Evolutionary conservation across 2,113 vertebrate species (phyloP), one percentile per base, ranked within the genome.

Genomic region (Rynchops niger): DNA sequence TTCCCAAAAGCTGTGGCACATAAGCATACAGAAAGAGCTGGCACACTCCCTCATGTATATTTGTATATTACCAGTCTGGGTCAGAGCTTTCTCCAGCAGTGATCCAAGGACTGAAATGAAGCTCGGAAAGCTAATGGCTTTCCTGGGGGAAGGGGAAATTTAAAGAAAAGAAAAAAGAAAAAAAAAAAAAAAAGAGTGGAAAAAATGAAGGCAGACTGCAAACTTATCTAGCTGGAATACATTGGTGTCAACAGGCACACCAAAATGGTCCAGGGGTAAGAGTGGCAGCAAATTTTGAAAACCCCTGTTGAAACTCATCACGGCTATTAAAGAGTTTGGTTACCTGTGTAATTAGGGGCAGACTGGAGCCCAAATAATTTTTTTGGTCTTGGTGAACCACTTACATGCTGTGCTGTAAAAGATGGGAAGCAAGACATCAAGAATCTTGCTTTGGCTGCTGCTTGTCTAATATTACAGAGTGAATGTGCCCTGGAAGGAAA

Each of bases 1-100:
- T 91, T 90, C 93, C 97, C 61, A 23, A 96, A 96, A 97, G 94
- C 92, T 17, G 85, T 16, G 34, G 93, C 93, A 86, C 73, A 87
- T 13, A 56, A 95, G 83, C 77, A 22, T 32, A 27, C 34, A 56
- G 82, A 81, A 67, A 20, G 52, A 74, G 86, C 67, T 95, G 96
- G 96, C 88, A 91, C 93, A 15, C 49, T 92, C 94, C 62, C 79
- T 82, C 66, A 70, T 14, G 80, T 77, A 52, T 88, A 97, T 93
- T 95, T 94, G 82, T 81, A 73, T 63, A 92, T 90, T 87, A 67
- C 53, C 70, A 90, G 76, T 19, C 58, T 59, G 67, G 96, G 96
- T 94, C 94, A 96, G n/a, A 79, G 71, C 53, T 69, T 84, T 47
- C 88, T 92, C 82, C 50, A 73, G 55, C 92, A 92, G 67, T 25